Base-by-base conservation (phyloP, 2,797 vertebrate species). In the Mus caroli region DNA sequence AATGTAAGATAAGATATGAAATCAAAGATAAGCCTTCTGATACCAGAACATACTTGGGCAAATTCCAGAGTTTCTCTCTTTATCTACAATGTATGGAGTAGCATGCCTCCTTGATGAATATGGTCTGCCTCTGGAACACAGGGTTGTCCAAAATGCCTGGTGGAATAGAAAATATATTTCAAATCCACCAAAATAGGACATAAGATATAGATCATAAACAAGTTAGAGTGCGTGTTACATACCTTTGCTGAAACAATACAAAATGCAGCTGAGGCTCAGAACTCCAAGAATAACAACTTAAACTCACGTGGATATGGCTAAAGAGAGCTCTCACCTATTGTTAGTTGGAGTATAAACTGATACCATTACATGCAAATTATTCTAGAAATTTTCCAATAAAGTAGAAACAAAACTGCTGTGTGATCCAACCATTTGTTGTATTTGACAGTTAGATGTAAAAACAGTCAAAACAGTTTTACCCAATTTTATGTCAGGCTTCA, bases 361-460 rank as follows among this genome's bases (percentile, higher is more conserved):
- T 43, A 5, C n/a, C 28, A 26, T 24, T 43, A 64, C 37, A 34
- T 43, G 60, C 28, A 64, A 64, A 64, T 84, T 28, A 46, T 40
- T 64, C 37, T 62, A 40, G 37, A 43, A 31, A 28, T 20, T 84
- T 64, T 28, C 37, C n/a, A 60, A 64, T 31, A 84, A 84, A 11
- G 1, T 31, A 85, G 60, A 67, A 67, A 67, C 12, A 34, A 50
- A 67, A 34, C 11, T 85, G 19, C 6, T 4, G 2, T 67, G 2
- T 67, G 60, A 67, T 3, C 10, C 40, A 67, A 5, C 0, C 62
- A n/a, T 85, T n/a, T 85, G 31, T 24, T 69, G 19, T 85, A 52
- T 95, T 75, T 84, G 56, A 73, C 40, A 75, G 17, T 22, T 77
- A 82, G 37, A 93, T 77, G 12, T 77, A 92, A 31, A 58, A 83